A percentile compares a stretch with the other conserved stretches of the same genome.
These are phyloP conservation scores for Corythoichthys intestinalis DNA, from an alignment of 2,113 vertebrate genomes.

Conservation along the genomic window DNA sequence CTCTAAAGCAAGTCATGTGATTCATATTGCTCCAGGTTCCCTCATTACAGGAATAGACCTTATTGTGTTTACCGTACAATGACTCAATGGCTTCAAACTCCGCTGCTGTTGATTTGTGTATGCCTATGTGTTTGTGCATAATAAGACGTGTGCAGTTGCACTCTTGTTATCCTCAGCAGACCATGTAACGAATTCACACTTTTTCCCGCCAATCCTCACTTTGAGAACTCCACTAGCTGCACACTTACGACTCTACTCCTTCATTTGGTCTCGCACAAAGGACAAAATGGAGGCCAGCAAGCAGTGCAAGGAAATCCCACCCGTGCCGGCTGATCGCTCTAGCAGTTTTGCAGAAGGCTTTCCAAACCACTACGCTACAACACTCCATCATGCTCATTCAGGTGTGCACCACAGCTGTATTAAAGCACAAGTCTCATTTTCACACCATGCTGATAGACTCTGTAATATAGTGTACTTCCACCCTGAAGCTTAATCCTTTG, in stretches of 20 bases:
- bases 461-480: neutral
- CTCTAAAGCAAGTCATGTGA: constrained; percentile 61
- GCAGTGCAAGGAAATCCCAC: constrained; percentile 1
- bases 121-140: constrained; percentile 20
- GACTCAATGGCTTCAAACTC: constrained; percentile 29
- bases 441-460: neutral
- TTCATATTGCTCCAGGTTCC: constrained; percentile 59
- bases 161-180: constrained; percentile 2
- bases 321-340: neutral
- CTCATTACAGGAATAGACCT: constrained; percentile 62
- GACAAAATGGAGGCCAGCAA: neutral
- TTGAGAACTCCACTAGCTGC: neutral
- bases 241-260: neutral
- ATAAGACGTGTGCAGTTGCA: constrained; percentile 9
- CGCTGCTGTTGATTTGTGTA: constrained; percentile 17
- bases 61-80: constrained; percentile 53
- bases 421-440: neutral
- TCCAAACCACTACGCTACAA: neutral
- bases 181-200: neutral
- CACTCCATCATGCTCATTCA: constrained; percentile 2
- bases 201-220: neutral
- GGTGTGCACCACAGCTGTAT: neutral
- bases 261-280: neutral
- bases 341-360: neutral
- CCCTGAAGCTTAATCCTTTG: neutral